Evolutionary conservation across 2,113 vertebrate genomes (phyloP).

Genomic region (Symphodus melops): DNA sequence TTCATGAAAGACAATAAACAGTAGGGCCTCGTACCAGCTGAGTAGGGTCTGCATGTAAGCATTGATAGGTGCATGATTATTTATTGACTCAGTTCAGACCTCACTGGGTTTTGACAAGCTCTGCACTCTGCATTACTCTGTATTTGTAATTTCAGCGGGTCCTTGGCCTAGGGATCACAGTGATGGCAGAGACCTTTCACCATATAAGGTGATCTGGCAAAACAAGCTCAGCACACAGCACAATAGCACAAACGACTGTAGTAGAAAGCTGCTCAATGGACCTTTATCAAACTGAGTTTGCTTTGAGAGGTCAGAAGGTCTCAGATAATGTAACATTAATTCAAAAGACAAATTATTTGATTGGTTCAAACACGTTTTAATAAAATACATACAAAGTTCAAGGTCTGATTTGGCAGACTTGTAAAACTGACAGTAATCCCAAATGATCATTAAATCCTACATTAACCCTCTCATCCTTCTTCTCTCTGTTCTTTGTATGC

Average conservation of each 20-base stretch:
- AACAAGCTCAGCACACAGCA: conserved; percentile 87
- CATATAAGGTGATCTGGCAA: conserved; percentile 89
- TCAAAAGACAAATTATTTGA: too few relatives aligned
- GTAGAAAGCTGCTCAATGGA: conserved; percentile 80
- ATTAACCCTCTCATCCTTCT: not conserved
- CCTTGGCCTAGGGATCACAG: conserved; percentile 84
- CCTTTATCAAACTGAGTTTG: conserved; percentile 33
- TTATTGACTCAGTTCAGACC: conserved; percentile 66
- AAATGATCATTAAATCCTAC: too few relatives aligned
- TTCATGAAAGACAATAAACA: conserved; percentile 86
- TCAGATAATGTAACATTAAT: not conserved
- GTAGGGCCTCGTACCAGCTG: conserved; percentile 69
- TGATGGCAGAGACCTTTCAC: conserved; percentile 84
- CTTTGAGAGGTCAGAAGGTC: conserved; percentile 16
- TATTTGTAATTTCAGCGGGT: conserved; percentile 85
- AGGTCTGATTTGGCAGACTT: too few relatives aligned
- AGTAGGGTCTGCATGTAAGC: conserved; percentile 54
- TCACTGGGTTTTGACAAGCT: conserved; percentile 45
- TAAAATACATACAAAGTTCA: too few relatives aligned
- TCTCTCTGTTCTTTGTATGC: too few relatives aligned
- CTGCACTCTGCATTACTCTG: conserved; percentile 74
- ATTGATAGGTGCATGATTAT: conserved; percentile 69
- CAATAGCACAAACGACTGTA: conserved; percentile 74
- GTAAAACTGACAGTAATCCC: too few relatives aligned
- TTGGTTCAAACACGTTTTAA: too few relatives aligned